phyloP scores from a whole-genome alignment of 2,797 vertebrate species.

The Argentina silus region DNA sequence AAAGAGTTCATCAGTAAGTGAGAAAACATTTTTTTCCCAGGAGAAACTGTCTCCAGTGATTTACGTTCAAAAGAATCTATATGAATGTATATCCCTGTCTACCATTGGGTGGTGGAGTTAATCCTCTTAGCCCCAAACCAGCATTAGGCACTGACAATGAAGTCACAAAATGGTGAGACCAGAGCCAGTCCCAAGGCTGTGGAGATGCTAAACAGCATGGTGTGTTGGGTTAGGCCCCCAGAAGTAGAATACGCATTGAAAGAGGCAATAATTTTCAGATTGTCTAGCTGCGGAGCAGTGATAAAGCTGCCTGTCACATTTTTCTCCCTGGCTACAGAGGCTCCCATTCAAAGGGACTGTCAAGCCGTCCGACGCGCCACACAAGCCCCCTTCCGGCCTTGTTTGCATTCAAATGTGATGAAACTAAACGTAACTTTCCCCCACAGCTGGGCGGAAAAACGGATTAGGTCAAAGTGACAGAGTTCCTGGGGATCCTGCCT shows the following conservation, averaged over 20 bases:
- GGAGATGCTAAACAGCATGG: constrained; percentile 81
- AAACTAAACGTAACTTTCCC: constrained; percentile 83
- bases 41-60: not conserved
- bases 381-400: constrained; percentile 84
- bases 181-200: constrained; percentile 69
- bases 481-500: constrained; percentile 73
- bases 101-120: constrained; percentile 64
- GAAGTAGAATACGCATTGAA: constrained; percentile 70
- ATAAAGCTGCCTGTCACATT: constrained; percentile 95
- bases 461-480: constrained; percentile 88
- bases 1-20: constrained; percentile 18
- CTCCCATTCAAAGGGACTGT: constrained; percentile 87
- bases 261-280: constrained; percentile 86
- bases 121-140: constrained; percentile 73
- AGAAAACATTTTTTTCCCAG: not conserved
- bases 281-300: constrained; percentile 78
- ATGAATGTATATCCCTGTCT: constrained; percentile 36
- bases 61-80: constrained; percentile 14
- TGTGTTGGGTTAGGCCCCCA: constrained; percentile 76
- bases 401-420: constrained; percentile 95
- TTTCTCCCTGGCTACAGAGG: constrained; percentile 88
- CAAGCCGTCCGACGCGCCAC: constrained; percentile 78
- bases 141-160: constrained; percentile 78
- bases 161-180: constrained; percentile 73
- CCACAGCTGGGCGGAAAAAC: constrained; percentile 87